Conservation (phyloP, 2,888 invertebrate species). For the Dasypolia templi region DNA sequence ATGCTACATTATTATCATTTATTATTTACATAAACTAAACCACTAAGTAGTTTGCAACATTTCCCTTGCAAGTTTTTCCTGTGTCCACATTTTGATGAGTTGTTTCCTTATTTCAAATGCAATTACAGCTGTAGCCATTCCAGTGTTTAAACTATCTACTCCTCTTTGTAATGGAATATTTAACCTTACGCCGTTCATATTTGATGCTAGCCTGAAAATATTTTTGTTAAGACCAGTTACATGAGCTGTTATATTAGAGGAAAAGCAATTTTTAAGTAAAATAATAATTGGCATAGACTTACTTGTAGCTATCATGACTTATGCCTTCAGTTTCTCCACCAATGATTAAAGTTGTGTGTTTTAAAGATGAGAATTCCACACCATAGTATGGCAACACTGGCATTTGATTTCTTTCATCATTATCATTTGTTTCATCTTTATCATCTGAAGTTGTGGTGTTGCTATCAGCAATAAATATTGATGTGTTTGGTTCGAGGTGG, state of each 20-base stretch:
- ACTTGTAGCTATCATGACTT: conserved; percentile 93
- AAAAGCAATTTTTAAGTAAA: not conserved
- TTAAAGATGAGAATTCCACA: conserved; percentile 88
- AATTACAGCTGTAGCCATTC: conserved; percentile 95
- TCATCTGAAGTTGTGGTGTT: conserved; percentile 77
- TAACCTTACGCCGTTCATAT: conserved; percentile 91
- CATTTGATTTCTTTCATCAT: conserved; percentile 71
- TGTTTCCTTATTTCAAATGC: conserved; percentile 95
- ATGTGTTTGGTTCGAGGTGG: conserved; percentile 85
- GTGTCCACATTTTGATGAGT: conserved; percentile 82
- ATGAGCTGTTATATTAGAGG: not conserved
- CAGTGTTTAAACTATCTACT: conserved; percentile 96
- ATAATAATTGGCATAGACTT: conserved; percentile 53
- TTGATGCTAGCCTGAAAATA: conserved; percentile 88
- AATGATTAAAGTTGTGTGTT: conserved; percentile 93
- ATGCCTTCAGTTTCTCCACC: conserved; percentile 97
- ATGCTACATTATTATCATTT: conserved; percentile 30
- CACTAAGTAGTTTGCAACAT: conserved; percentile 66
- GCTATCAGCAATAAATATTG: conserved; percentile 93
- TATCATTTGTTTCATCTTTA: conserved; percentile 61
- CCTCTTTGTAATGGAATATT: conserved; percentile 94
- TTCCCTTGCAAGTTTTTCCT: conserved; percentile 73
- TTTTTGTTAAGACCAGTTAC: not conserved
- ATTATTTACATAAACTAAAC: conserved; percentile 26
- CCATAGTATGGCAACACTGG: conserved; percentile 92